Evolutionary conservation across 2,888 invertebrate species (phyloP), one percentile per base, ranked within the genome.

Genomic region (Sipunculus nudus): DNA sequence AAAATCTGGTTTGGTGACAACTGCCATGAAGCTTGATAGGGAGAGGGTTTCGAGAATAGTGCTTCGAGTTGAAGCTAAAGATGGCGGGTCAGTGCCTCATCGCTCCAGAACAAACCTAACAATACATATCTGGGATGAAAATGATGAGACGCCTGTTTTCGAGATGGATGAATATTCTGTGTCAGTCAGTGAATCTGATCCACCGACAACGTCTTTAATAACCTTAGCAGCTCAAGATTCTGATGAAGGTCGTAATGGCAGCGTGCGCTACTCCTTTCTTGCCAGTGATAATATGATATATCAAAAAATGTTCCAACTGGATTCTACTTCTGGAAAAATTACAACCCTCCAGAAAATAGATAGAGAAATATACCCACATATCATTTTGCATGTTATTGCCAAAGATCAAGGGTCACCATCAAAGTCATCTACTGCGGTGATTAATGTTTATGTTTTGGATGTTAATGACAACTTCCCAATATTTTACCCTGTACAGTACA

Each of bases 81-180:
- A 96, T 81, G 95, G 95, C 0, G 96, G 96, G 0, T 93, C 95
- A 0, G 95, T 93, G 84, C 95, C 96, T 0, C 93, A 94, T 83
- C 93, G 91, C 89, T 94, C 94, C 1, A 91, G 91, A 73, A 93
- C 96, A 0, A 90, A 92, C 80, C 85, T 97, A 23, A 92, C 93
- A 86, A 91, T 97, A 5, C 92, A 91, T 2, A 92, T 97, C 70
- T 85, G 94, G 63, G 96, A 97, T 85, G 96, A 96, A 85, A 97
- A 97, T 82, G 96, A 96, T 78, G 94, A 96, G 84, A 89, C 91
- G 21, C 97, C 97, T 0, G 87, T 88, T 73, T 96, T 96, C 85
- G 65, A 71, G 3, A 53, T 35, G 16, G 43, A 43, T 28, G 29
- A 21, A 3, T 64, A 50, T 41, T 38, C 39, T 8, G 71, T 72